Conservation (phyloP, 2,888 invertebrate species). For the Amblyjoppa proteus region DNA sequence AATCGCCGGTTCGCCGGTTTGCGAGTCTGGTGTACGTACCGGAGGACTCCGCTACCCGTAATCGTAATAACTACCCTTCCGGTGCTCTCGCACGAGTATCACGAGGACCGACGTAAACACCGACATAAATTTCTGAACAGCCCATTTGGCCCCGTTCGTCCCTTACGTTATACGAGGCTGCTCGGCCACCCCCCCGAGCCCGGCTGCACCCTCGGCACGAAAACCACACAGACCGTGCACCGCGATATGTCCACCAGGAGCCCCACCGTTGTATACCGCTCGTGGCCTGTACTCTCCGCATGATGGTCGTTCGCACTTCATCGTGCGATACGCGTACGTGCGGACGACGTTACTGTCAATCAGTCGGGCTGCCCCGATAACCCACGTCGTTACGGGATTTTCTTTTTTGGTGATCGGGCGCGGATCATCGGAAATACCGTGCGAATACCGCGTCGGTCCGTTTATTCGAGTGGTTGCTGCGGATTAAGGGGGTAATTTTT, state of each 20-base stretch:
- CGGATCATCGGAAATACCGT: too few relatives aligned
- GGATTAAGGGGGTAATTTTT: too few relatives aligned
- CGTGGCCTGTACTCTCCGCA: constrained; percentile 16
- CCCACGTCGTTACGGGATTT: neutral
- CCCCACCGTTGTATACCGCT: constrained; percentile 20
- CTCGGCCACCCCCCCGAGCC: neutral
- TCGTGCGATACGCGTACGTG: constrained; percentile 7
- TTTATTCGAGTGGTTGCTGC: too few relatives aligned
- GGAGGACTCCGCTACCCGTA: constrained; percentile 60
- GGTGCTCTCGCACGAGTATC: constrained; percentile 63
- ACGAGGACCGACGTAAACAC: constrained; percentile 76
- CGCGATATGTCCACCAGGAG: constrained; percentile 26
- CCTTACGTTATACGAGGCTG: constrained; percentile 49
- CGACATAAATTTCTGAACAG: constrained; percentile 79
- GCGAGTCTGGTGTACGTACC: constrained; percentile 18
- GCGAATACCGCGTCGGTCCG: too few relatives aligned
- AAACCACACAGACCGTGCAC: constrained; percentile 23
- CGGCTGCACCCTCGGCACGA: constrained; percentile 41
- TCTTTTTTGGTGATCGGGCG: neutral
- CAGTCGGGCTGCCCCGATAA: neutral
- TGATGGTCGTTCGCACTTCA: constrained; percentile 40
- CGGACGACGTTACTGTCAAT: neutral
- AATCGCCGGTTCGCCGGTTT: constrained; percentile 44
- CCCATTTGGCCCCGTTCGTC: constrained; percentile 63
- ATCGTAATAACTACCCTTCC: constrained; percentile 79